Base-by-base conservation (phyloP, 2,888 invertebrate species). In the Euplagia quadripunctaria region DNA sequence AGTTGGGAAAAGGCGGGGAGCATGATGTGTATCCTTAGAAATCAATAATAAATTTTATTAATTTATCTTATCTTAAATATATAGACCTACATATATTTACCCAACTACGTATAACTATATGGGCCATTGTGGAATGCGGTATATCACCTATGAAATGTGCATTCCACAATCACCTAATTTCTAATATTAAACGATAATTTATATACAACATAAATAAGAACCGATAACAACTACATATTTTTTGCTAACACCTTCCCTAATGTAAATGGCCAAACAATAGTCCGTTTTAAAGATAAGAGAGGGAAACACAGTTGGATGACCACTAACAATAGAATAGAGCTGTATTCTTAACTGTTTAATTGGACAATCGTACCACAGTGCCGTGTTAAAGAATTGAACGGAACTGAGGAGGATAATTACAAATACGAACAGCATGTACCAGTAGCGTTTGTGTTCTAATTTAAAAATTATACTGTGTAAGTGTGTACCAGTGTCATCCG, bases 251-350 rank as follows among this genome's bases (percentile, higher is more conserved):
- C 31, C 1, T 31, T 31, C 82, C 75, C 69, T 82, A 77, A 72
- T 64, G 74, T 70, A 75, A 71, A 71, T 79, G 85, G 72, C 79
- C 77, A 82, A 73, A 79, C 78, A 82, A 84, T 81, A 65, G 81
- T 49, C 72, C 41, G 67, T 67, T 71, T 76, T 51, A 46, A 70
- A 75, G 70, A 74, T 69, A 72, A 72, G 70, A 73, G 69, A 83
- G 83, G 61, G 83, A 83, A 78, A 74, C 66, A 85, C 85, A 85
- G 68, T 83, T 68, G 81, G 76, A 46, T 79, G 82, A 66, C 73
- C 76, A 68, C 71, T 70, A 75, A 84, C 83, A 84, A 84, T 84
- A 71, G 82, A 58, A 58, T 73, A 74, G 81, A 76, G 31, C 70
- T 64, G 68, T 76, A 68, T 52, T 72, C 81, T 81, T 76, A 70